Base-by-base conservation (phyloP, 2,888 invertebrate genomes). In the Ichneumoninae sp. region DNA sequence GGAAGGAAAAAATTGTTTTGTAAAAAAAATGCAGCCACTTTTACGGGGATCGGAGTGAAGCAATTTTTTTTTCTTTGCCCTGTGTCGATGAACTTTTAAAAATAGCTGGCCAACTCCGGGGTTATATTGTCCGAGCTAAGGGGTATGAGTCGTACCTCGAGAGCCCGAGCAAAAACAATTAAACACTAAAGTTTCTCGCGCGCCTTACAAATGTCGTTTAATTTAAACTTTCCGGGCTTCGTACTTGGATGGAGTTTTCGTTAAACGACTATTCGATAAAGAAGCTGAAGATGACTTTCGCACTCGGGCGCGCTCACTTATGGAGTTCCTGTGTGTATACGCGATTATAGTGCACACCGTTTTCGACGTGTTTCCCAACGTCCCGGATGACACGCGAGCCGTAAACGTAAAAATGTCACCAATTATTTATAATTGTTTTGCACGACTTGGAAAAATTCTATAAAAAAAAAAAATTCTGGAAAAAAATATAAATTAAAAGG, bases 171-270 rank as follows among this genome's bases (percentile, higher is more conserved):
- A 78, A 77, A 85, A 78, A 78, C 65, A 70, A 78, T 63, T 69
- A 70, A 70, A 76, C 26, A 4, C 33, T 47, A 74, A 77, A 81
- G 65, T 81, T 77, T 77, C 16, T 63, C 22, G 57, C 57, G 71
- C 60, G 26, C 63, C 71, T 57, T 26, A 60, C 16, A 77, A 69
- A 81, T 77, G 65, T 52, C 63, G 68, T 68, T 68, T 68, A 81
- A 81, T 76, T 81, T 73, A 60, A 83, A 80, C 50, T 77, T 83
- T 77, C 10, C 52, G 44, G 50, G 47, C 5, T n/a, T 40, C 40
- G 50, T 30, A 13, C 69, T 26, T 74, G 13, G 30, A 63, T 26
- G 26, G 73, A 73, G 60, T 57, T 36, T 40, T 36, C 36, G 40
- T 36, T 36, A 57, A 26, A 33, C 36, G 54, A 47, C 8, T 83